These are phyloP conservation scores for Chinchilla lanigera DNA, from an alignment of 2,113 vertebrate species.

Conservation along the genomic window DNA sequence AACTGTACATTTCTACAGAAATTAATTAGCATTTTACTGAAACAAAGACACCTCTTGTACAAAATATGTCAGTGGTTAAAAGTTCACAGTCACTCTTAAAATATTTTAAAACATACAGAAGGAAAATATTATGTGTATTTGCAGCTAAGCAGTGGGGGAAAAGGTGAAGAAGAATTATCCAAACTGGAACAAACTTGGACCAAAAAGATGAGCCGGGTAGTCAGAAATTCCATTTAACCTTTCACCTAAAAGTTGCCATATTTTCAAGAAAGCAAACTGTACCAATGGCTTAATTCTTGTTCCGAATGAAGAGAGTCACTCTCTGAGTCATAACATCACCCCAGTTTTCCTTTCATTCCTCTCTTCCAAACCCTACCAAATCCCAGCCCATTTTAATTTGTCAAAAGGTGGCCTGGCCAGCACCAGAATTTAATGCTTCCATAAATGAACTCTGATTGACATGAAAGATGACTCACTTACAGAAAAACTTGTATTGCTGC, in stretches of 20 bases:
- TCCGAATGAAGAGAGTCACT: slow-evolving; percentile 60
- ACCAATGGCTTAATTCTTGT: slow-evolving; percentile 38
- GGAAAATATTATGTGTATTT: slow-evolving; percentile 35
- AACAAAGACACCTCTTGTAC: slow-evolving; percentile 10
- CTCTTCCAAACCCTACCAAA: slow-evolving; percentile 56
- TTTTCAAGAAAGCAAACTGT: slow-evolving; percentile 17
- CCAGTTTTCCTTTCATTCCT: slow-evolving; percentile 65
- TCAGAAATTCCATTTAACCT: slow-evolving; percentile 66
- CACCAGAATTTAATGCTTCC: slow-evolving; percentile 65
- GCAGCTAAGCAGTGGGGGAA: not conserved
- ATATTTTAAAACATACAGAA: slow-evolving; percentile 52
- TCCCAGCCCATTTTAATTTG: slow-evolving; percentile 73
- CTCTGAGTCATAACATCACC: slow-evolving; percentile 71
- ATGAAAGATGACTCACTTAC: slow-evolving; percentile 57
- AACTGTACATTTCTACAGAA: not conserved
- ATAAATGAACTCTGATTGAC: slow-evolving; percentile 68
- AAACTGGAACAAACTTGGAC: not conserved
- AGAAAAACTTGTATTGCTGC: slow-evolving; percentile 53
- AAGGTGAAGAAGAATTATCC: not conserved
- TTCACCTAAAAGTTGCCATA: slow-evolving; percentile 58
- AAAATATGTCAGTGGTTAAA: slow-evolving; percentile 48
- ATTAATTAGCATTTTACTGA: slow-evolving; percentile 14
- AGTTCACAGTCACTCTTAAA: slow-evolving; percentile 60
- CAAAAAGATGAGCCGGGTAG: not conserved
- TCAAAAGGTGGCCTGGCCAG: slow-evolving; percentile 59